Evolutionary conservation across 2,113 vertebrate genomes (phyloP).

Genomic region (Poeciliopsis turrubarensis): DNA sequence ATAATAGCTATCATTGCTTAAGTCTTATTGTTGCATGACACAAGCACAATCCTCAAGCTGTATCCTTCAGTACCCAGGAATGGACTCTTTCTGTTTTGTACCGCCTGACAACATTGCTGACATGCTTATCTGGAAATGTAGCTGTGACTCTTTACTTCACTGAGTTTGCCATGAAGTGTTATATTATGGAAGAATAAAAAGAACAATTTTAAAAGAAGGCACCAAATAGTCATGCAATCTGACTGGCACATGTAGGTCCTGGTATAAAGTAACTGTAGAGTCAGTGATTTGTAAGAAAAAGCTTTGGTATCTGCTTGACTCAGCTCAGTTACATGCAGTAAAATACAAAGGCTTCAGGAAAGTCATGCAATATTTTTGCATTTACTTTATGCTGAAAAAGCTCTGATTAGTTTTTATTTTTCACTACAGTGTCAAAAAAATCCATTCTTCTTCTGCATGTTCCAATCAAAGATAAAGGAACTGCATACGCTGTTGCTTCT

Average conservation of each 20-base stretch:
- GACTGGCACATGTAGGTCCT: constrained; percentile 38
- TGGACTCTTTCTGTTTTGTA: constrained; percentile 13
- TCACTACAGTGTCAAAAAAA: constrained; percentile 11
- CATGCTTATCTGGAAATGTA: constrained; percentile 2
- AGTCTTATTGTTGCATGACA: constrained; percentile 58
- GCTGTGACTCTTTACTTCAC: constrained; percentile 2
- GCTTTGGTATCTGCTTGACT: constrained; percentile 42
- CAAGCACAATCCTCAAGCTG: constrained; percentile 39
- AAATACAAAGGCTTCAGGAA: constrained; percentile 4
- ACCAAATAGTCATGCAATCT: constrained; percentile 42
- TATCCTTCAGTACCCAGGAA: constrained; percentile 6
- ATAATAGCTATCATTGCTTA: constrained; percentile 48
- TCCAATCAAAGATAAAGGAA: not conserved
- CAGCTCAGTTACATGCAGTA: constrained; percentile 28
- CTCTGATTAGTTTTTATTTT: constrained; percentile 12
- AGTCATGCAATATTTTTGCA: constrained; percentile 10
- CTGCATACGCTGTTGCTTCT: not conserved
- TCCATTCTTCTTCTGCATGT: not conserved
- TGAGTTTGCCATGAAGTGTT: not conserved
- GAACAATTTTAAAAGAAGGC: constrained; percentile 17
- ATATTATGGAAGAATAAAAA: not conserved
- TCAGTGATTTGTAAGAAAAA: constrained; percentile 49
- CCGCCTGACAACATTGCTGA: constrained; percentile 3
- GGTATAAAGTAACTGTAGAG: constrained; percentile 40
- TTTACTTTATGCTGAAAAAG: not conserved